phyloP scores from a whole-genome alignment of 2,113 vertebrate genomes.

The Sula dactylatra region DNA sequence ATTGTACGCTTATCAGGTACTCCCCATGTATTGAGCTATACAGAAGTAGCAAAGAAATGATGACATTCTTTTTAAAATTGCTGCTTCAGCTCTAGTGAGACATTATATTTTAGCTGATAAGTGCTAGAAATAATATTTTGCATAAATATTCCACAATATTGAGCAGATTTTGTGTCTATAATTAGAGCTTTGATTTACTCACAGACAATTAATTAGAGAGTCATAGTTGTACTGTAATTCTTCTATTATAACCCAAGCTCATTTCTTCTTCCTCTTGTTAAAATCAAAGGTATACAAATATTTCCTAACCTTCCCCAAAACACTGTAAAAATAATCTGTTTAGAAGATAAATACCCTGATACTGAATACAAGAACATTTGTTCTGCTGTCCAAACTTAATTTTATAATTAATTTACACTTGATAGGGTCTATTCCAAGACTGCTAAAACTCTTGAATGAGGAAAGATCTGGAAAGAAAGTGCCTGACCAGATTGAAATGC shows the following conservation, averaged over 20 bases:
- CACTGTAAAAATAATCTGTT: background rate
- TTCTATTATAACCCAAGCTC: background rate
- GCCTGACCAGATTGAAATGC: background rate
- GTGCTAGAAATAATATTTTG: slow-evolving; percentile 67
- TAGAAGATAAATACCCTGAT: background rate
- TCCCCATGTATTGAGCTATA: slow-evolving; percentile 31
- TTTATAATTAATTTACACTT: background rate
- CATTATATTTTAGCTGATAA: slow-evolving; percentile 63
- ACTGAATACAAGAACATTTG: background rate
- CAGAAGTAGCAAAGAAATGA: slow-evolving; percentile 33
- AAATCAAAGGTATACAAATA: slow-evolving; percentile 4
- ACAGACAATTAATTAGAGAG: slow-evolving; percentile 56
- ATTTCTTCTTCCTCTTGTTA: background rate
- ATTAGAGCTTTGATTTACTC: slow-evolving; percentile 72
- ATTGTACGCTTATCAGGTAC: background rate
- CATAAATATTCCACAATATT: slow-evolving; percentile 73
- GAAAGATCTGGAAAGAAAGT: background rate
- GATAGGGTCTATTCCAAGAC: background rate
- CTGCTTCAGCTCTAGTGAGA: slow-evolving; percentile 53
- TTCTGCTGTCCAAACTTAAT: background rate
- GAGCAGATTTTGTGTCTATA: slow-evolving; percentile 67
- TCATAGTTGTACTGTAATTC: slow-evolving; percentile 64
- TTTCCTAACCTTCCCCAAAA: slow-evolving; percentile 11
- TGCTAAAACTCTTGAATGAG: background rate
- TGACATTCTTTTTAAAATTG: slow-evolving; percentile 50